phyloP scores from a whole-genome alignment of 2,888 invertebrate species.

The Eilema sororculum region DNA sequence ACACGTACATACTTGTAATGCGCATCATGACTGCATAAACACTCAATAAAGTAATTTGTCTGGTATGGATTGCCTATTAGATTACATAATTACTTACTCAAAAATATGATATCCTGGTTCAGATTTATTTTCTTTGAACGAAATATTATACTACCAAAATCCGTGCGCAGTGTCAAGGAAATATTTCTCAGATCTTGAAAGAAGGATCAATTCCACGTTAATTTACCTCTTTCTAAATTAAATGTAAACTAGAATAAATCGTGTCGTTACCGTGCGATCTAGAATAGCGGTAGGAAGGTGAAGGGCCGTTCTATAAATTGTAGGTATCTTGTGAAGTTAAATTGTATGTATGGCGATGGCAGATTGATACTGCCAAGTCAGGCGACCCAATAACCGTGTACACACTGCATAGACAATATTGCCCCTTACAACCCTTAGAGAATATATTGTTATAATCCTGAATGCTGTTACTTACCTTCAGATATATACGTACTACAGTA shows the following conservation, averaged over 20 bases:
- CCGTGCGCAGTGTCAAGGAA: neutral
- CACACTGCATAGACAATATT: slow-evolving; percentile 40
- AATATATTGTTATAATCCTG: slow-evolving; percentile 47
- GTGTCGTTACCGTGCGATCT: slow-evolving; percentile 29
- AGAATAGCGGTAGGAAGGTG: slow-evolving; percentile 27
- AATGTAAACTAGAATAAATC: slow-evolving; percentile 40
- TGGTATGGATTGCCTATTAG: neutral
- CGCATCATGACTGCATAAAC: no score
- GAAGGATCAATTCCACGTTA: neutral
- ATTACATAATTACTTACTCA: no score
- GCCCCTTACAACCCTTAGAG: slow-evolving; percentile 23
- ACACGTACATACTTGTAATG: no score
- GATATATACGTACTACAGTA: neutral
- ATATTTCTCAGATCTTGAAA: slow-evolving; percentile 7
- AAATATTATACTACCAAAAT: neutral
- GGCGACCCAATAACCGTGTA: slow-evolving; percentile 42
- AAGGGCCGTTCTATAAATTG: slow-evolving; percentile 24
- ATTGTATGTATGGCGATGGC: slow-evolving; percentile 51
- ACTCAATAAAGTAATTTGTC: no score
- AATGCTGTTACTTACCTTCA: slow-evolving; percentile 26
- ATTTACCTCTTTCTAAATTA: neutral
- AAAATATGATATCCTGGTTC: neutral
- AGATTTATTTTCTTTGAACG: neutral
- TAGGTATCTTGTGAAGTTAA: slow-evolving; percentile 40
- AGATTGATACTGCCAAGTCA: slow-evolving; percentile 56